Percentiles rank a stretch among this genome's conserved stretches.
phyloP scores from a whole-genome alignment of 2,888 invertebrate species.

The Leptinotarsa rubiginosa region DNA sequence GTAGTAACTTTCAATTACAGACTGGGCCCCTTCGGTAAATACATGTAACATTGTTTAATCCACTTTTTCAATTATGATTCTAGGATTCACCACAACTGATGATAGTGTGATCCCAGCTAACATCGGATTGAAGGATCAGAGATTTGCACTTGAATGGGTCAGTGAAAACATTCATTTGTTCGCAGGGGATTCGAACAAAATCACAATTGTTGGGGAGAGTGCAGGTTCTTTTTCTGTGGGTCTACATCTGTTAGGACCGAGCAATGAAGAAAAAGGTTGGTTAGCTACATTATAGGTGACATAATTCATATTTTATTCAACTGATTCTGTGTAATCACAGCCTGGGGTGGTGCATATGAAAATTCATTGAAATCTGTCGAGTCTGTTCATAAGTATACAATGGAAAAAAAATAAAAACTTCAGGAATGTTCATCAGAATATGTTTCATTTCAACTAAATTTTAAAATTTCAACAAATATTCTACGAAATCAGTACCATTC shows the following conservation, averaged over 20 bases:
- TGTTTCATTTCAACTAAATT: too few species aligned
- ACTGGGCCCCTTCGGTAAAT: constrained; percentile 73
- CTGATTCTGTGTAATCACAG: too few species aligned
- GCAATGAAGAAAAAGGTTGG: background rate
- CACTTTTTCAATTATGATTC: background rate
- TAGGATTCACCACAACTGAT: constrained; percentile 76
- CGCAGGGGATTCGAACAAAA: constrained; percentile 76
- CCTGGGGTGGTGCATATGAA: too few species aligned
- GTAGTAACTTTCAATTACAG: constrained; percentile 78
- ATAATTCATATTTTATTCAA: too few species aligned
- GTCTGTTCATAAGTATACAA: too few species aligned
- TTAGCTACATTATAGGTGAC: too few species aligned
- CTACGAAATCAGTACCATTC: too few species aligned
- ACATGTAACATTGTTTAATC: too few species aligned
- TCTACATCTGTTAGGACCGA: constrained; percentile 30
- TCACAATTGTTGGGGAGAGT: constrained; percentile 77
- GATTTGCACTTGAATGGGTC: constrained; percentile 77
- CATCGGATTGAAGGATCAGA: constrained; percentile 80
- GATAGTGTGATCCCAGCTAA: constrained; percentile 77
- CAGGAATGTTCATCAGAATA: too few species aligned
- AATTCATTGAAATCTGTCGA: too few species aligned
- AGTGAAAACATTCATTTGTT: constrained; percentile 76
- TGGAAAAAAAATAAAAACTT: too few species aligned
- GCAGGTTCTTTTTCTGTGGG: constrained; percentile 72
- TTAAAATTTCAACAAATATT: too few species aligned